Evolutionary conservation across 92 coral and sea anemone species (phyloP).

Genomic region (Epizoanthus illoricatus): DNA sequence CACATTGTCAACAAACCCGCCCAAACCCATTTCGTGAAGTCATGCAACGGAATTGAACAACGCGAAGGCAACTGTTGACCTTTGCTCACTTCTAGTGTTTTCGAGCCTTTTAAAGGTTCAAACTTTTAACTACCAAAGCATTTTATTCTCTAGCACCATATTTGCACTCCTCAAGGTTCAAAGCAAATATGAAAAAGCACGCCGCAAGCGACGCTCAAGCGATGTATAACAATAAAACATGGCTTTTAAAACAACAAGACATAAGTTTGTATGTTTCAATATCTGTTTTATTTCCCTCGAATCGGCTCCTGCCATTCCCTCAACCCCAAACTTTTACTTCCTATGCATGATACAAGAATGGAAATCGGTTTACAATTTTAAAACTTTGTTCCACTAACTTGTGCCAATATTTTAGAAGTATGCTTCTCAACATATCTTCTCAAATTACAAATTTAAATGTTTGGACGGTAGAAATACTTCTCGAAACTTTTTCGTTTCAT

Average conservation of each 20-base stretch:
- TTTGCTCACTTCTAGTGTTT: not conserved
- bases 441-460: not conserved
- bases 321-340: not conserved
- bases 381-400: not conserved
- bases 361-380: not conserved
- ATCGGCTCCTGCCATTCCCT: not conserved
- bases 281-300: not conserved
- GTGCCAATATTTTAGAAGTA: not conserved
- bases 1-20: constrained; percentile 31
- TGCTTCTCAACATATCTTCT: no score
- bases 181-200: not conserved
- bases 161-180: not conserved
- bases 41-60: not conserved
- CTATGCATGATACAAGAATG: not conserved
- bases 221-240: not conserved
- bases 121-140: not conserved
- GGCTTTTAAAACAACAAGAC: not conserved
- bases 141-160: not conserved
- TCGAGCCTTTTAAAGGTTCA: not conserved
- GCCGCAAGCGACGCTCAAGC: not conserved
- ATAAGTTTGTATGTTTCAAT: not conserved
- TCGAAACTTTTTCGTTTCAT: constrained; percentile 11
- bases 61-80: not conserved
- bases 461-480: not conserved
- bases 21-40: constrained; percentile 22